phyloP scores from a whole-genome alignment of 2,113 vertebrate genomes.

The Saccopteryx bilineata region DNA sequence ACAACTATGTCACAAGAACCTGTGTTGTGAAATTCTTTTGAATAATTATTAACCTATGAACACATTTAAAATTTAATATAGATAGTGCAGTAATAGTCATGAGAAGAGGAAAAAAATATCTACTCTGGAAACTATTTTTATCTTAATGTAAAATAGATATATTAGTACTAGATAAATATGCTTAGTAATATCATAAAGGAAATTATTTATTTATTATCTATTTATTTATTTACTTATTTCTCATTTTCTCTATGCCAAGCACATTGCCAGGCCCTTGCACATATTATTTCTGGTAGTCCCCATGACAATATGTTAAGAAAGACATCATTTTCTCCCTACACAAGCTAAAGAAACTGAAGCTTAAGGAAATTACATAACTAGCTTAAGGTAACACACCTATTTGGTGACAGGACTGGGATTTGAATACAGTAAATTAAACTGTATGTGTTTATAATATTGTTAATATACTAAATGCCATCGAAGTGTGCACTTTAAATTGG shows the following conservation, averaged over 20 bases:
- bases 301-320: not conserved
- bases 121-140: conserved; percentile 41
- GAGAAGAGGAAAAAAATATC: conserved; percentile 27
- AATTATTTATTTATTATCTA: too few relatives aligned
- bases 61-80: conserved; percentile 44
- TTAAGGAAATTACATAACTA: not conserved
- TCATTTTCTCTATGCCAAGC: not conserved
- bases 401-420: conserved; percentile 26
- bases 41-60: conserved; percentile 35
- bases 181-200: conserved; percentile 20
- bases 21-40: conserved; percentile 40
- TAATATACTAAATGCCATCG: not conserved
- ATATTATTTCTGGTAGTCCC: conserved; percentile 28
- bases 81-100: not conserved
- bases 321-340: conserved; percentile 15
- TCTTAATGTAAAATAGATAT: conserved; percentile 18
- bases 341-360: conserved; percentile 29
- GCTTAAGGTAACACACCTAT: not conserved
- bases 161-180: not conserved
- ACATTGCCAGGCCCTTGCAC: conserved; percentile 3
- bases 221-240: not conserved
- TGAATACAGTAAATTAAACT: conserved; percentile 41
- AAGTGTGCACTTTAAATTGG: not conserved
- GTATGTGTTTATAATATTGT: not conserved
- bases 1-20: not conserved